phyloP scores from a whole-genome alignment of 2,888 invertebrate species.

The Herminia tarsipennalis region DNA sequence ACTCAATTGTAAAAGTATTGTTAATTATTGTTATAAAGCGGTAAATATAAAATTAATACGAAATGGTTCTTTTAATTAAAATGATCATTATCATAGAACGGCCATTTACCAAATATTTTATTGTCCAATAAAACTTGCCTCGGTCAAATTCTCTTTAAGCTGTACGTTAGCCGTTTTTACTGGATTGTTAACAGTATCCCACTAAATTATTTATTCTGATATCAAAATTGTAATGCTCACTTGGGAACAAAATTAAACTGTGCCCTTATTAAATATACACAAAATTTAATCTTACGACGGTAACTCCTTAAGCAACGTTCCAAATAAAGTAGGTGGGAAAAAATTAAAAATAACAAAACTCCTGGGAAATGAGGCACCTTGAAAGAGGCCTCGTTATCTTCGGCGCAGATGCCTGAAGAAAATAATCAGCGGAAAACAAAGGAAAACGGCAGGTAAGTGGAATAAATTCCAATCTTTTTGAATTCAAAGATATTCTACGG shows the following conservation, averaged over 20 bases:
- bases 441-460: slow-evolving; percentile 49
- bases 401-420: slow-evolving; percentile 58
- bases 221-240: slow-evolving; percentile 15
- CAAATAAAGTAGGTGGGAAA: slow-evolving; percentile 48
- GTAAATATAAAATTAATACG: not conserved
- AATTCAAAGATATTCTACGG: slow-evolving; percentile 31
- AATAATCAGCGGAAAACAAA: slow-evolving; percentile 69
- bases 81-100: slow-evolving; percentile 21
- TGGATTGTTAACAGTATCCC: slow-evolving; percentile 19
- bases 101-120: slow-evolving; percentile 13
- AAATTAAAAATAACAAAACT: slow-evolving; percentile 70
- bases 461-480: slow-evolving; percentile 50
- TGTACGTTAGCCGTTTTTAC: slow-evolving; percentile 18
- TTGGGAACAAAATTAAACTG: slow-evolving; percentile 19
- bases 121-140: slow-evolving; percentile 20
- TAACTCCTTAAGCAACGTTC: slow-evolving; percentile 39
- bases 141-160: slow-evolving; percentile 11
- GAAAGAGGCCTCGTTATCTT: slow-evolving; percentile 70
- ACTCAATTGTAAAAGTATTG: too few species aligned
- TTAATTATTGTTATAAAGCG: not conserved
- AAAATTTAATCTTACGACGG: slow-evolving; percentile 28
- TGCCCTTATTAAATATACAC: slow-evolving; percentile 27
- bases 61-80: slow-evolving; percentile 19
- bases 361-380: slow-evolving; percentile 68
- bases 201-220: slow-evolving; percentile 25